phyloP scores from a whole-genome alignment of 2,113 vertebrate genomes.

The Albula glossodonta region DNA sequence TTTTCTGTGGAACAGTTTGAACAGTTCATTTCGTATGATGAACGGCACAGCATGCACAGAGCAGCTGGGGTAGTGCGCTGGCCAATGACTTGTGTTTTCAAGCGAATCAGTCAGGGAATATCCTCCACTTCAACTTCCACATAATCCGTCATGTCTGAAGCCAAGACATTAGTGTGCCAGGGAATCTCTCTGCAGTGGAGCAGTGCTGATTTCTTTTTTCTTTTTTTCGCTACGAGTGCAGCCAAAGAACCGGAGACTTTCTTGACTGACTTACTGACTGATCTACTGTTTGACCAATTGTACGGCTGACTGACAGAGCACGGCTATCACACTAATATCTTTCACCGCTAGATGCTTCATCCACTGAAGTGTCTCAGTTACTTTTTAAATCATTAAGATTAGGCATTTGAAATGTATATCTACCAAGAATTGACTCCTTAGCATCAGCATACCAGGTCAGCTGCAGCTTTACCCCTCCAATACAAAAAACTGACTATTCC shows the following conservation, averaged over 20 bases:
- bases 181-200: background rate
- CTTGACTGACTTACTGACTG: background rate
- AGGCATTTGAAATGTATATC: background rate
- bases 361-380: background rate
- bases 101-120: constrained; percentile 6
- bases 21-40: background rate
- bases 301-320: background rate
- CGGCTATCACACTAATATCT: background rate
- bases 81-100: constrained; percentile 7
- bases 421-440: background rate
- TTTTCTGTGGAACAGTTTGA: background rate
- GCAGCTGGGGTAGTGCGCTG: background rate
- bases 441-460: background rate
- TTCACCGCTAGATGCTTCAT: background rate
- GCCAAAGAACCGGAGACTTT: background rate
- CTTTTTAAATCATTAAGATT: background rate
- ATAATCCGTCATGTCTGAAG: background rate
- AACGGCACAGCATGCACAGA: background rate
- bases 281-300: no score
- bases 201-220: background rate
- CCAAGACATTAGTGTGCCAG: background rate
- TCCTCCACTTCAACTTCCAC: background rate
- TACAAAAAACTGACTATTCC: background rate
- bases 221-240: background rate
- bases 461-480: background rate